Conservation (phyloP, 2,888 invertebrate genomes). For the Eristalis pertinax region DNA sequence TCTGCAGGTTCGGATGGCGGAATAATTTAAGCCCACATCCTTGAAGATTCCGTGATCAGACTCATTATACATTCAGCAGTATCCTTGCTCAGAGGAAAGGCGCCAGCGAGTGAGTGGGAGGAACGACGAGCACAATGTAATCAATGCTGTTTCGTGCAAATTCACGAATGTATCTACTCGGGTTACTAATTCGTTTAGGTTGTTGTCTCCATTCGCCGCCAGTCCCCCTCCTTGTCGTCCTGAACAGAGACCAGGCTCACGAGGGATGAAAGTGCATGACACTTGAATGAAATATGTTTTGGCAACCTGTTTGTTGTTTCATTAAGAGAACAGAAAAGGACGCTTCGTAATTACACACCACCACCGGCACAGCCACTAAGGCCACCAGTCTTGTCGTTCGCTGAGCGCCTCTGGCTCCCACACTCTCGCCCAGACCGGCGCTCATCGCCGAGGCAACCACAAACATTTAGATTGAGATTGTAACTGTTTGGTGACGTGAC, state of each 20-base stretch:
- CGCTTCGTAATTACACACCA: slow-evolving; percentile 26
- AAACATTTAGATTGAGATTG: slow-evolving; percentile 27
- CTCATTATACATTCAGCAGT: slow-evolving; percentile 39
- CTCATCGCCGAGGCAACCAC: background rate
- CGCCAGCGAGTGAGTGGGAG: background rate
- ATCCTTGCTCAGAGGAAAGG: background rate
- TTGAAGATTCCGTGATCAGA: slow-evolving; percentile 62
- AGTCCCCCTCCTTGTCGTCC: background rate
- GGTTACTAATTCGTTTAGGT: slow-evolving; percentile 50
- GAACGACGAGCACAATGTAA: background rate
- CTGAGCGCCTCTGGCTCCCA: background rate
- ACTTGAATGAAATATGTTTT: slow-evolving; percentile 40
- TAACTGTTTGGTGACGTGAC: background rate
- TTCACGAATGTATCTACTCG: slow-evolving; percentile 23
- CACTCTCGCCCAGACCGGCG: background rate
- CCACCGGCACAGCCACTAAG: background rate
- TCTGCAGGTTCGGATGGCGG: slow-evolving; percentile 26
- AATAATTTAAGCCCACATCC: slow-evolving; percentile 56
- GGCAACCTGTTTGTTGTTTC: slow-evolving; percentile 63
- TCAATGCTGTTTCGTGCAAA: slow-evolving; percentile 22
- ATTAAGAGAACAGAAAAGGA: slow-evolving; percentile 41
- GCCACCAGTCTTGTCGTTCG: background rate
- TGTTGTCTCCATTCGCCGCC: background rate
- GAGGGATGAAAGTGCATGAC: slow-evolving; percentile 50
- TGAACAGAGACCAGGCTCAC: background rate